Percentiles rank a stretch among this genome's conserved stretches.
Conservation (phyloP, 2,113 vertebrate genomes). For the Hippocampus abdominalis region DNA sequence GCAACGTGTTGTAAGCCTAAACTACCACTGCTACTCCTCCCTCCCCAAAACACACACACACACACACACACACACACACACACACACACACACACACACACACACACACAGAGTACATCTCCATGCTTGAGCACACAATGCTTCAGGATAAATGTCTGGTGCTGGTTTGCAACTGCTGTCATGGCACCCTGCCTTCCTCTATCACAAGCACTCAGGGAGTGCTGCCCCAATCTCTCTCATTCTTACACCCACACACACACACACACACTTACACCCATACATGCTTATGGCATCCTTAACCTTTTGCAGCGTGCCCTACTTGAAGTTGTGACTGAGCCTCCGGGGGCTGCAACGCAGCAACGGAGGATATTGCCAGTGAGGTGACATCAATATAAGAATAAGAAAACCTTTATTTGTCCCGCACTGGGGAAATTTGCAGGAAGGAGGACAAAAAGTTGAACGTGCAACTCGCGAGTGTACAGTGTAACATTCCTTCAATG, state of each 20-base stretch:
- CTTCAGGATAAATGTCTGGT: slow-evolving; percentile 39
- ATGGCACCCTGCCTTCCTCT: slow-evolving; percentile 41
- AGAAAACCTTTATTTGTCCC: too few species aligned
- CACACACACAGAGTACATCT: slow-evolving; percentile 23
- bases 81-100: neutral
- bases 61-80: neutral
- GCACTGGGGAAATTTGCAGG: too few species aligned
- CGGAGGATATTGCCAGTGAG: slow-evolving; percentile 7
- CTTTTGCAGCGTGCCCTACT: slow-evolving; percentile 72
- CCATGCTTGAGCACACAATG: slow-evolving; percentile 10
- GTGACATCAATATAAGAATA: slow-evolving; percentile 5
- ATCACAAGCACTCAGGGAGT: slow-evolving; percentile 22
- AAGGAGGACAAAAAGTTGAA: neutral
- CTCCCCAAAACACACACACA: neutral
- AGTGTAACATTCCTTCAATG: neutral
- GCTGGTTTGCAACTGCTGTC: slow-evolving; percentile 45
- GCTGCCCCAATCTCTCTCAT: slow-evolving; percentile 12
- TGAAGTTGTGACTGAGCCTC: slow-evolving; percentile 74
- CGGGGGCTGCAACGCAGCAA: slow-evolving; percentile 22
- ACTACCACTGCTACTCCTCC: too few species aligned
- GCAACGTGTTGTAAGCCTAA: neutral
- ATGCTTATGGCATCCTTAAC: slow-evolving; percentile 66
- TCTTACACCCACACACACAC: slow-evolving; percentile 1
- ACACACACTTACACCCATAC: slow-evolving; percentile 10
- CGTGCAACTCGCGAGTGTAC: neutral